A percentile compares a stretch with the other conserved stretches of the same genome.
These are phyloP conservation scores for Oxycera nigricornis DNA, from an alignment of 2,888 invertebrate genomes.

Conservation along the genomic window DNA sequence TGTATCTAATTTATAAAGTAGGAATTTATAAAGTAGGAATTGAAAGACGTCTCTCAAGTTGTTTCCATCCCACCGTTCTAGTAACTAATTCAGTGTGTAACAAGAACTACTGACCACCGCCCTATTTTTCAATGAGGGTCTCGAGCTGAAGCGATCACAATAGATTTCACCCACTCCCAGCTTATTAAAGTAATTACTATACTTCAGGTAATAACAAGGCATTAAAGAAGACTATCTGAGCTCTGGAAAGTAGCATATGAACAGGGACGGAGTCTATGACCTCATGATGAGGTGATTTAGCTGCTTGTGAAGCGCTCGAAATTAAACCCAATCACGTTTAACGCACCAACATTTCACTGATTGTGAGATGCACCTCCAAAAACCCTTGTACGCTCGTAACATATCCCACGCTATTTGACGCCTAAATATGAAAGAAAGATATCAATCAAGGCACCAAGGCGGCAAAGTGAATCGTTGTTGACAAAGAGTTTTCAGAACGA, in stretches of 20 bases:
- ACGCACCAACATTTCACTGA: slow-evolving; percentile 1
- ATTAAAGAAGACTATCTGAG: no score
- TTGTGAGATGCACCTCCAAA: not conserved
- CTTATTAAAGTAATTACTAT: no score
- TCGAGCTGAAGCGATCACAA: no score
- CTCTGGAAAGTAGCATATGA: not conserved
- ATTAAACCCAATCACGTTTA: slow-evolving; percentile 25
- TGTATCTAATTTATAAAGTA: no score
- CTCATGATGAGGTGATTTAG: not conserved
- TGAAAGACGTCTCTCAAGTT: no score
- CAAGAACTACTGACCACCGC: no score
- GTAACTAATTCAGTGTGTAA: no score
- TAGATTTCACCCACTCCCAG: no score
- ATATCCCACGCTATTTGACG: not conserved
- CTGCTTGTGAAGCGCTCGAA: slow-evolving; percentile 18
- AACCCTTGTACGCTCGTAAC: not conserved
- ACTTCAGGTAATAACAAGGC: no score
- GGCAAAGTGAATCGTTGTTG: not conserved
- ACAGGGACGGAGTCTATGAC: not conserved
- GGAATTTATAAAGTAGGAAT: no score
- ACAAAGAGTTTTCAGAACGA: not conserved
- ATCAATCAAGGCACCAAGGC: not conserved
- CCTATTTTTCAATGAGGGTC: no score
- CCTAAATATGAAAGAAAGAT: not conserved
- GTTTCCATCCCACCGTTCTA: no score